Evolutionary conservation across 2,113 vertebrate species (phyloP).

Genomic region (Nycticorax nycticorax): DNA sequence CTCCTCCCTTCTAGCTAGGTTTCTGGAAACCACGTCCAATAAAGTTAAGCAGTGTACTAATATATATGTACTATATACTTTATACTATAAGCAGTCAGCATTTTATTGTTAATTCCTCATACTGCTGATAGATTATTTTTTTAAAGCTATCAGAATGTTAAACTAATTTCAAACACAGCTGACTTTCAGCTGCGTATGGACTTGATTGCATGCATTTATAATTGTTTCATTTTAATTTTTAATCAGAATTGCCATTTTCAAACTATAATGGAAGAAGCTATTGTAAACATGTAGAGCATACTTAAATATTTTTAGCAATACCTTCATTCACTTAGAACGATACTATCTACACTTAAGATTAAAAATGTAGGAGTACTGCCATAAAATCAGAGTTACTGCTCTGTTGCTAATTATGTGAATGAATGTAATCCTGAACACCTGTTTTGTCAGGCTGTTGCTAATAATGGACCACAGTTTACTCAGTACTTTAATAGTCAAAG

Average conservation of each 20-base stretch:
- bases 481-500: neutral
- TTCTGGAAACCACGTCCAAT: neutral
- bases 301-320: neutral
- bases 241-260: slow-evolving; percentile 44
- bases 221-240: slow-evolving; percentile 49
- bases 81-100: neutral
- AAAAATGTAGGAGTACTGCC: neutral
- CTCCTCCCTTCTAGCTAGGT: neutral
- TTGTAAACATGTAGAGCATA: slow-evolving; percentile 12
- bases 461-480: neutral
- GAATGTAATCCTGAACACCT: neutral
- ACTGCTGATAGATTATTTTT: neutral
- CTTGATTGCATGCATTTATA: slow-evolving; percentile 49
- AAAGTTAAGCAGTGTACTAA: neutral
- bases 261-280: slow-evolving; percentile 34
- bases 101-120: neutral
- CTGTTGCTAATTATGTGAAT: neutral
- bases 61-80: neutral
- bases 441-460: neutral
- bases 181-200: slow-evolving; percentile 6
- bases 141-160: neutral
- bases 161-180: neutral
- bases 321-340: neutral
- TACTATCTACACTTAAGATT: neutral
- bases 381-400: neutral